phyloP scores from a whole-genome alignment of 2,888 invertebrate genomes.

The Sinodicranocentrus sp. region DNA sequence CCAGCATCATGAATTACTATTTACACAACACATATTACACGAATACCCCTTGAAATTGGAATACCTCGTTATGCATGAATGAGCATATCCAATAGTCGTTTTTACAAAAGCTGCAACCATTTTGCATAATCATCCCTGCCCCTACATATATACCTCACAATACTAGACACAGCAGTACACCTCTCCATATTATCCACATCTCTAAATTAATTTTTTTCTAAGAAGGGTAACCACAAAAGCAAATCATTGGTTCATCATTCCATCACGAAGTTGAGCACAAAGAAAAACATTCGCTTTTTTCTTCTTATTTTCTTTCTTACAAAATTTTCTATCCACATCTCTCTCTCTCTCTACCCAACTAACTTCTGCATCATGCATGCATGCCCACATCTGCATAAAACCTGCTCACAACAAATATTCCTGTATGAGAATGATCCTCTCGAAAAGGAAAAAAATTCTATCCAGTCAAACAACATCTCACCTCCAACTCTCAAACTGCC shows the following conservation, averaged over 20 bases:
- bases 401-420: conserved; percentile 7
- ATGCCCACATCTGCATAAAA: conserved; percentile 20
- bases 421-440: background rate
- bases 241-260: conserved; percentile 44
- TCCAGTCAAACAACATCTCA: conserved; percentile 64
- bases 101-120: conserved; percentile 25
- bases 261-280: conserved; percentile 17
- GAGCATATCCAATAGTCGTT: too few relatives aligned
- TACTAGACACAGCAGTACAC: too few relatives aligned
- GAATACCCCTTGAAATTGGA: too few relatives aligned
- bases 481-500: conserved; percentile 13
- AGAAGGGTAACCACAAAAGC: conserved; percentile 37
- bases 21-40: too few relatives aligned
- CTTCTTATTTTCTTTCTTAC: background rate
- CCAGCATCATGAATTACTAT: too few relatives aligned
- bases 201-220: conserved; percentile 43
- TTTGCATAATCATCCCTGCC: conserved; percentile 46
- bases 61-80: too few relatives aligned
- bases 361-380: background rate
- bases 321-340: background rate
- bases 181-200: too few relatives aligned
- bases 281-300: too few relatives aligned
- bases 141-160: too few relatives aligned
- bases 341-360: background rate
- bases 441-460: conserved; percentile 27